Conservation (phyloP, 2,113 vertebrate species). For the Coreoperca whiteheadi region DNA sequence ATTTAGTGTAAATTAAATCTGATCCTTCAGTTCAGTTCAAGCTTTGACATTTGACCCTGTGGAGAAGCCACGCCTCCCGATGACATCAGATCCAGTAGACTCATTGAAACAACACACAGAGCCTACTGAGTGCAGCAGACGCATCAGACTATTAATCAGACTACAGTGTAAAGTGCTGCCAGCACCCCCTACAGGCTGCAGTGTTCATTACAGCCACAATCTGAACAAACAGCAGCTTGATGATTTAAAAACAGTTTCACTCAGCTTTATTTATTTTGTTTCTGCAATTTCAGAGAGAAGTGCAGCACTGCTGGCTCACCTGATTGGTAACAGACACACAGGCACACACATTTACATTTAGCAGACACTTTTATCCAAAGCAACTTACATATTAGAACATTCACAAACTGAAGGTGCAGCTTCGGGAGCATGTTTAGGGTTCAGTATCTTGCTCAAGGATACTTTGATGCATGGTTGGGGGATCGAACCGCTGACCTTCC, state of each 20-base stretch:
- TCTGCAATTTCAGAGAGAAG: conserved; percentile 27
- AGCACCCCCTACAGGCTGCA: not conserved
- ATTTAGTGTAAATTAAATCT: not conserved
- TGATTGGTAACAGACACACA: conserved; percentile 28
- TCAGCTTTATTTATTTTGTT: not conserved
- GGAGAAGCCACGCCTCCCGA: not conserved
- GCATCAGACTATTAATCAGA: too few species aligned
- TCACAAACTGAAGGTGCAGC: too few species aligned
- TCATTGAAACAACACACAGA: too few species aligned
- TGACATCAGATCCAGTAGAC: not conserved
- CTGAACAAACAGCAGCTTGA: not conserved
- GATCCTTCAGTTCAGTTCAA: not conserved
- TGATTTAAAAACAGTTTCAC: too few species aligned
- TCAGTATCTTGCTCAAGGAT: too few species aligned
- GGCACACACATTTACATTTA: not conserved
- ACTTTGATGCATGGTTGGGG: too few species aligned
- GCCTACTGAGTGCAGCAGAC: not conserved
- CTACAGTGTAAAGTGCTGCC: not conserved
- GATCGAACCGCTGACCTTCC: too few species aligned
- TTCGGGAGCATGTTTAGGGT: too few species aligned
- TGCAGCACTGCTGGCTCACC: not conserved
- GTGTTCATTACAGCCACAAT: not conserved
- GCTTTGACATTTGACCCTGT: conserved; percentile 3
- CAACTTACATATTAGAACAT: too few species aligned
- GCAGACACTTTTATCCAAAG: too few species aligned